Percentiles rank a stretch among this genome's conserved stretches.
Conservation (phyloP, 2,113 vertebrate genomes). For the Pachypanchax playfairii region DNA sequence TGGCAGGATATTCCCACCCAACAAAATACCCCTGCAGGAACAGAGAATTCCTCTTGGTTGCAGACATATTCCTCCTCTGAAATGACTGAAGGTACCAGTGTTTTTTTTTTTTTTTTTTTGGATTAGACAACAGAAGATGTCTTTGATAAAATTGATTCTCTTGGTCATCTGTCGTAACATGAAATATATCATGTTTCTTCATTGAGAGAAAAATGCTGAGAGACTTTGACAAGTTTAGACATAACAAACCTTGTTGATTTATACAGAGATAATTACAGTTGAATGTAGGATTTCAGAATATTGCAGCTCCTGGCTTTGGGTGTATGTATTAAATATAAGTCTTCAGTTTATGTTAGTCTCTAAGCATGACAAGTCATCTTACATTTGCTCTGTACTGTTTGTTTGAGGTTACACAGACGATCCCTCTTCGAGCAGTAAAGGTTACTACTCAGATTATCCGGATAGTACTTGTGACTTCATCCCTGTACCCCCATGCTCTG, state of each 20-base stretch:
- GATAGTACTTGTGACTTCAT: constrained; percentile 42
- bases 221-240: neutral
- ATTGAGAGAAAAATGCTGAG: neutral
- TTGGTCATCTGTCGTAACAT: neutral
- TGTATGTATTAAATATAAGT: constrained; percentile 4
- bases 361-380: constrained; percentile 34
- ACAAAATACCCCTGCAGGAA: constrained; percentile 77
- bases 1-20: constrained; percentile 92
- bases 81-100: constrained; percentile 82
- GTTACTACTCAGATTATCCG: constrained; percentile 43
- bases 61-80: constrained; percentile 70
- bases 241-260: too few species aligned
- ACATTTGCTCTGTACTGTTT: constrained; percentile 2
- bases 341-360: constrained; percentile 7
- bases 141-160: neutral
- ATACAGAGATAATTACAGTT: constrained; percentile 5
- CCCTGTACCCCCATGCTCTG: constrained; percentile 27
- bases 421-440: constrained; percentile 60
- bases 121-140: neutral
- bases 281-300: neutral
- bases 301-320: neutral
- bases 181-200: neutral
- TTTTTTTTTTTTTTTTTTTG: neutral
- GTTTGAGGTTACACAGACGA: constrained; percentile 60
- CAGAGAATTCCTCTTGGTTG: constrained; percentile 85